Evolutionary conservation across 2,113 vertebrate genomes (phyloP), one percentile per base, ranked within the genome.

Genomic region (Takifugu flavidus): DNA sequence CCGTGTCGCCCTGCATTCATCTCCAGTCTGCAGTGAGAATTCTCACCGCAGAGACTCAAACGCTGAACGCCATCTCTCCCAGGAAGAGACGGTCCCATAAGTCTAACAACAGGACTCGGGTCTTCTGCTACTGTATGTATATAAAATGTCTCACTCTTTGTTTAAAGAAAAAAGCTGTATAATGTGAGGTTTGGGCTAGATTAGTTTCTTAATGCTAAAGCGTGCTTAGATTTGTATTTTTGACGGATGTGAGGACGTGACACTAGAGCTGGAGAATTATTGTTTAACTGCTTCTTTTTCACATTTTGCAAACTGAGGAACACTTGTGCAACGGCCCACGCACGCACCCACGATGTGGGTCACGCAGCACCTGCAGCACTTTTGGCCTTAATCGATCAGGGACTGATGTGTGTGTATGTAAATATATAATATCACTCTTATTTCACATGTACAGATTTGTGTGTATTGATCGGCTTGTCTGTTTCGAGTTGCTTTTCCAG

Each of bases 321-420:
- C 67, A 82, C 78, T 75, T 72, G 78, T 73, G 82, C 77, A 81
- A 74, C 81, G 76, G 79, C 75, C 78, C 77, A 20, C 20, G 44
- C 82, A 61, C 47, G 75, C 57, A 20, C 20, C 20, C 20, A 20
- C 20, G 70, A 78, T 53, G 75, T 71, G 72, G 68, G 64, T 64
- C 57, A 62, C 45, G 31, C 29, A 56, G 70, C 76, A 66, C 52
- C 65, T 45, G 62, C 72, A 76, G 78, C 84, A 86, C 88, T 90
- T 39, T 88, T 88, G 88, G 90, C 90, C 89, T 91, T 91, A 91
- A 90, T 66, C 67, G 78, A 90, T 91, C 89, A 89, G 91, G 90
- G 88, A 91, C 86, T 85, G 86, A 82, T 72, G 75, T 84, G 77
- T 84, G 77, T 84, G 77, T 88, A 63, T 85, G 75, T 82, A 89